These are phyloP conservation scores for Pogonomyrmex barbatus DNA, from an alignment of 1,140 invertebrate species.

Conservation along the genomic window DNA sequence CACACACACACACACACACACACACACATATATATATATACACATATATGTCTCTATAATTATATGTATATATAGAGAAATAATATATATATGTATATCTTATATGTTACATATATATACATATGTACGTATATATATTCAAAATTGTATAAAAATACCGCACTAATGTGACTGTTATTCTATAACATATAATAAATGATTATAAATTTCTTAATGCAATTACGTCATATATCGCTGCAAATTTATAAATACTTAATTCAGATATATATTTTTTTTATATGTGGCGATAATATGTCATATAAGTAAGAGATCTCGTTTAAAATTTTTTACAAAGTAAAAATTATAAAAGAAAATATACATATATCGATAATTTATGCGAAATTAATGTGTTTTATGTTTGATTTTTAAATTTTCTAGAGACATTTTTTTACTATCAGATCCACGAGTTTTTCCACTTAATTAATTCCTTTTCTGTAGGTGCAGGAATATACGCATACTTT, in stretches of 20 bases:
- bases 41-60: no score
- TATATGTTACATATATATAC: neutral
- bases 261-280: conserved; percentile 31
- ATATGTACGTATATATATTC: conserved; percentile 21
- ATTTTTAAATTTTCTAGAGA: neutral
- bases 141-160: conserved; percentile 61
- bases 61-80: no score
- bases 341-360: neutral
- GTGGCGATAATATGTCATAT: neutral
- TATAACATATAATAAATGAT: conserved; percentile 51
- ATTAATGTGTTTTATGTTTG: neutral
- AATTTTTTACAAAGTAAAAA: conserved; percentile 4
- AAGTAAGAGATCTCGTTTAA: conserved; percentile 17
- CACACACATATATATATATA: neutral
- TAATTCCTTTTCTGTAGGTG: neutral
- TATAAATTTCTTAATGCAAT: conserved; percentile 61
- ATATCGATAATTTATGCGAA: neutral
- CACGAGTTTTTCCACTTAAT: neutral
- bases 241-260: conserved; percentile 13
- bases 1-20: neutral
- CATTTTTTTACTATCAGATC: conserved; percentile 11
- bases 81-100: neutral
- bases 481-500: neutral
- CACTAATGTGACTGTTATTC: conserved; percentile 36
- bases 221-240: conserved; percentile 28